Evolutionary conservation across 2,797 vertebrate species (phyloP).

Genomic region (Parambassis ranga): DNA sequence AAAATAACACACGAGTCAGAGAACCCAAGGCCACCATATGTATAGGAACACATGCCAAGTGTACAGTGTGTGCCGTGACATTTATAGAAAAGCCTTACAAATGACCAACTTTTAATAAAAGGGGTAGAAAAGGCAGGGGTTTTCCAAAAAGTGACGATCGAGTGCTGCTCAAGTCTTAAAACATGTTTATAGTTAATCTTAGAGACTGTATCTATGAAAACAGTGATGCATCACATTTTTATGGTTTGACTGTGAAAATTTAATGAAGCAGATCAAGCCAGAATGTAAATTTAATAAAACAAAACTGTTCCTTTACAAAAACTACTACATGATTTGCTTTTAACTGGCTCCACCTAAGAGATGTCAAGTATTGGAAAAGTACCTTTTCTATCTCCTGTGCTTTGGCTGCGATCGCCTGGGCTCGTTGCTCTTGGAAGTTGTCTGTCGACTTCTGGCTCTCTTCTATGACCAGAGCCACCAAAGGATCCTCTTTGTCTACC

Average conservation of each 20-base stretch:
- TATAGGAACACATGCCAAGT: conserved; percentile 10
- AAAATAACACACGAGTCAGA: conserved; percentile 38
- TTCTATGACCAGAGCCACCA: conserved; percentile 32
- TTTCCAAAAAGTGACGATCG: not conserved
- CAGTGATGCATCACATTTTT: not conserved
- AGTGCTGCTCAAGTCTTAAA: not conserved
- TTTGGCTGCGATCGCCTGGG: conserved; percentile 77
- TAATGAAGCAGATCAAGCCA: not conserved
- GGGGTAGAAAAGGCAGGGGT: not conserved
- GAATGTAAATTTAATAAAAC: not conserved
- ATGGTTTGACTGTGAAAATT: not conserved
- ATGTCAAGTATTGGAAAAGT: not conserved
- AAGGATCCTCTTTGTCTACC: conserved; percentile 65
- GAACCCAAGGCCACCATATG: conserved; percentile 14
- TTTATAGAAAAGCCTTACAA: conserved; percentile 49
- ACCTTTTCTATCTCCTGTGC: conserved; percentile 83
- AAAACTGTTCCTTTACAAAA: no score
- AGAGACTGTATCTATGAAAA: no score
- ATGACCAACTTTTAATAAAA: conserved; percentile 22
- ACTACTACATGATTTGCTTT: no score
- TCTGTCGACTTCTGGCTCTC: conserved; percentile 64
- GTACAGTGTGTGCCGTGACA: conserved; percentile 13
- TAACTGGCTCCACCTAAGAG: not conserved
- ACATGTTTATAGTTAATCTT: not conserved
- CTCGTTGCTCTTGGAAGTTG: conserved; percentile 71